Evolutionary conservation across 2,113 vertebrate species (phyloP).

Genomic region (Oreotragus oreotragus): DNA sequence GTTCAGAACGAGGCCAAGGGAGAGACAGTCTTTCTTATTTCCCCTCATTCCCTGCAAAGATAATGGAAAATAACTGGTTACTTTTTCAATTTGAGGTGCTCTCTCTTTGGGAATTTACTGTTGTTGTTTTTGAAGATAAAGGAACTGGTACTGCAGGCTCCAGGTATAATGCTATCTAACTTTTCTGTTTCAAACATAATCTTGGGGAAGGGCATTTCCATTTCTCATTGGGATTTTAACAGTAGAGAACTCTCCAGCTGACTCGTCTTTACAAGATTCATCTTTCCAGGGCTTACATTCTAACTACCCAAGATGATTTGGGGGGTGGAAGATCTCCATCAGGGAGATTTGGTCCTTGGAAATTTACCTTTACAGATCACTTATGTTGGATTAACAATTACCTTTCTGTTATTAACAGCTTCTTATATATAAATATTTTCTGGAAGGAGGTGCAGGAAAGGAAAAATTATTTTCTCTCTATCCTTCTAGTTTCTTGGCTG

Average conservation of each 20-base stretch:
- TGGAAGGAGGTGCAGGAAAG: neutral
- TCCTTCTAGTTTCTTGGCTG: neutral
- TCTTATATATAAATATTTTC: neutral
- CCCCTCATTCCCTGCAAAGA: neutral
- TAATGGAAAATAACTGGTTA: neutral
- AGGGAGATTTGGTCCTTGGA: neutral
- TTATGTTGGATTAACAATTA: neutral
- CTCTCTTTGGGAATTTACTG: constrained; percentile 2
- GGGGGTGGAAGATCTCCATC: neutral
- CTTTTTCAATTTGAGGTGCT: neutral
- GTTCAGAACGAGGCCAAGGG: neutral
- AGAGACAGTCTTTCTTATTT: neutral
- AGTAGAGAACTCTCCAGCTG: neutral
- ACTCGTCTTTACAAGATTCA: neutral
- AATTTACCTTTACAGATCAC: neutral
- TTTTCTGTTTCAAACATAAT: neutral
- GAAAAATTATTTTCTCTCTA: neutral
- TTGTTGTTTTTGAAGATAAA: constrained; percentile 42
- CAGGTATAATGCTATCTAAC: neutral
- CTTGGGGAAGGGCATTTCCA: neutral
- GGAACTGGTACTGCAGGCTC: neutral
- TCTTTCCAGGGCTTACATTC: neutral
- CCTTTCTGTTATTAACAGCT: neutral
- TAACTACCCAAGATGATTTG: neutral
- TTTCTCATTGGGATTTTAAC: neutral